Evolutionary conservation across 2,888 invertebrate genomes (phyloP).

Genomic region (Dromius quadrimaculatus): DNA sequence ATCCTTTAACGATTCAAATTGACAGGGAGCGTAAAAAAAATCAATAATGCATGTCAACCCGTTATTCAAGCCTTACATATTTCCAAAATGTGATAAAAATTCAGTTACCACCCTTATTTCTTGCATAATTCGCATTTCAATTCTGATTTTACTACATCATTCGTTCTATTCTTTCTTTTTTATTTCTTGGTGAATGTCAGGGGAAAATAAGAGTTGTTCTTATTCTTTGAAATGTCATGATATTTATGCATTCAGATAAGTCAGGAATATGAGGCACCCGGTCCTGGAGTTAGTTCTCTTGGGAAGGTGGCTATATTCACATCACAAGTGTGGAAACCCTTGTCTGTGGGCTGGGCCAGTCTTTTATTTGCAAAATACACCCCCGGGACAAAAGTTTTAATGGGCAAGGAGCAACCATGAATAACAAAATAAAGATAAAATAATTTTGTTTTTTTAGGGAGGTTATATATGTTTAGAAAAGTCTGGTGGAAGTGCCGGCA

Average conservation of each 20-base stretch:
- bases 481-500: too few relatives aligned
- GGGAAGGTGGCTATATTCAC: conserved; percentile 52
- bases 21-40: too few relatives aligned
- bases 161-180: too few relatives aligned
- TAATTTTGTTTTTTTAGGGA: conserved; percentile 60
- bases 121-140: too few relatives aligned
- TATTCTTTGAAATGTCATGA: neutral
- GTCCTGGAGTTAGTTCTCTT: conserved; percentile 53
- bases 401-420: conserved; percentile 62
- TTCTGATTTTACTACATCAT: too few relatives aligned
- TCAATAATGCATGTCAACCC: too few relatives aligned
- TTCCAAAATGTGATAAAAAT: too few relatives aligned
- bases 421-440: conserved; percentile 63
- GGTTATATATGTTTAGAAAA: conserved; percentile 55
- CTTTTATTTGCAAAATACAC: conserved; percentile 62
- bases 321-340: conserved; percentile 52
- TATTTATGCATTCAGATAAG: neutral
- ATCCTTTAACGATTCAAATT: too few relatives aligned
- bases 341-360: conserved; percentile 55
- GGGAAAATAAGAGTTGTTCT: neutral
- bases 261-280: conserved; percentile 49
- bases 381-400: conserved; percentile 62
- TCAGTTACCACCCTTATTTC: too few relatives aligned
- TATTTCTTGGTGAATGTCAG: too few relatives aligned
- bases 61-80: too few relatives aligned